These are phyloP conservation scores for Cygnus atratus DNA, from an alignment of 2,113 vertebrate species.

Conservation along the genomic window DNA sequence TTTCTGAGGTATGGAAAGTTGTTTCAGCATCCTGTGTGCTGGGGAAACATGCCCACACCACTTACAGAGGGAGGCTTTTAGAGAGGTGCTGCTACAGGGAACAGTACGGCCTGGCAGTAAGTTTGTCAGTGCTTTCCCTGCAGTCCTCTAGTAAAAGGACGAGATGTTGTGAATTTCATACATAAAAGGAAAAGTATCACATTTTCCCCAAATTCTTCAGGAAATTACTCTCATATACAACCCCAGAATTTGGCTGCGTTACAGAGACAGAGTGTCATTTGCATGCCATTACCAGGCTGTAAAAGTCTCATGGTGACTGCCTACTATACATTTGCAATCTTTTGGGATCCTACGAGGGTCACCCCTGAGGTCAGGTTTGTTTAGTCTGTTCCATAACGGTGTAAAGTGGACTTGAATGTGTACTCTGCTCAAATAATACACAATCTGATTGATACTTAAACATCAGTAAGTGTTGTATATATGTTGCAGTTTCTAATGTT, in stretches of 20 bases:
- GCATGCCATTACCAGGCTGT: constrained; percentile 79
- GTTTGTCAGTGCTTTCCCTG: constrained; percentile 4
- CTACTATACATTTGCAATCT: constrained; percentile 70
- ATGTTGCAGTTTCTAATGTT: constrained; percentile 71
- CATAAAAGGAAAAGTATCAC: constrained; percentile 84
- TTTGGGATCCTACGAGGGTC: constrained; percentile 75
- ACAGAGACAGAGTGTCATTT: constrained; percentile 79
- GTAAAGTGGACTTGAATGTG: constrained; percentile 78
- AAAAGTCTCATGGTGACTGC: constrained; percentile 75
- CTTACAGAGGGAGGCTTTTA: background rate
- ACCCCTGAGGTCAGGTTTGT: constrained; percentile 76
- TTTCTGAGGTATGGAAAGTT: background rate
- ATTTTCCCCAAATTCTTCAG: constrained; percentile 86
- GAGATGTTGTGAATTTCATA: constrained; percentile 71
- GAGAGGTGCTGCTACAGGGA: constrained; percentile 31
- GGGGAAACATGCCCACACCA: background rate
- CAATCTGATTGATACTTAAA: constrained; percentile 78
- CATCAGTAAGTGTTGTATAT: constrained; percentile 67
- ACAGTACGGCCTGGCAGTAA: background rate
- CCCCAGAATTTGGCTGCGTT: constrained; percentile 73
- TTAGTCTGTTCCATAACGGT: constrained; percentile 84
- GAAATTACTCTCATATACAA: constrained; percentile 88
- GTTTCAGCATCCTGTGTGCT: background rate
- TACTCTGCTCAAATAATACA: constrained; percentile 76
- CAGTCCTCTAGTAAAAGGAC: constrained; percentile 53